Conservation (phyloP, 2,888 invertebrate species). For the Ernsta delagoae region DNA sequence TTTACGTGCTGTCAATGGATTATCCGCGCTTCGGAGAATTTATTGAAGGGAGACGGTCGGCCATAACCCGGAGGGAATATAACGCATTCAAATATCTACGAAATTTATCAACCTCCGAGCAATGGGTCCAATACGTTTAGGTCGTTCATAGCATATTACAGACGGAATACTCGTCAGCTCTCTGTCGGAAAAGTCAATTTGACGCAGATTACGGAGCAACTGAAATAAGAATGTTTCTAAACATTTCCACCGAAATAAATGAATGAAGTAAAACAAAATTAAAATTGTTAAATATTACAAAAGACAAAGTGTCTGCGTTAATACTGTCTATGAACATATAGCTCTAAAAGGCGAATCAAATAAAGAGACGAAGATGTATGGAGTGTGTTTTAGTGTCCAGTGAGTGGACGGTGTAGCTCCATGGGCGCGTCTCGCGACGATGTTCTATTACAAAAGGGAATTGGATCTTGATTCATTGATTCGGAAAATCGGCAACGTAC, state of each 20-base stretch:
- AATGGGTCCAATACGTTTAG: conserved; percentile 77
- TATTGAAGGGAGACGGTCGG: conserved; percentile 66
- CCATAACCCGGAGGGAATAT: conserved; percentile 71
- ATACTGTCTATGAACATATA: background rate
- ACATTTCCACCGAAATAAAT: conserved; percentile 60
- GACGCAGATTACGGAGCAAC: conserved; percentile 75
- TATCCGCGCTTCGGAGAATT: conserved; percentile 62
- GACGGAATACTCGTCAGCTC: conserved; percentile 76
- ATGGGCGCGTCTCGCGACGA: conserved; percentile 81
- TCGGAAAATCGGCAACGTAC: conserved; percentile 85
- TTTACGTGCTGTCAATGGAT: conserved; percentile 63
- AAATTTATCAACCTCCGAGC: conserved; percentile 79
- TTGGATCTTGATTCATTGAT: conserved; percentile 85
- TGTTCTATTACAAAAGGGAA: conserved; percentile 85
- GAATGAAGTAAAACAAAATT: conserved; percentile 51
- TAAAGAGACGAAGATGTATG: conserved; percentile 51
- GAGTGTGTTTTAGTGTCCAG: conserved; percentile 68
- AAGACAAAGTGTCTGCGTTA: background rate
- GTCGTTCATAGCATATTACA: conserved; percentile 81
- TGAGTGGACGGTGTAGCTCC: conserved; percentile 80
- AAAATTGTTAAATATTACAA: background rate
- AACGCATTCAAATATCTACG: conserved; percentile 81
- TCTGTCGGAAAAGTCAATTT: conserved; percentile 80
- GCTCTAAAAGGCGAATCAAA: conserved; percentile 9
- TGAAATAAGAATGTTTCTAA: conserved; percentile 66